Evolutionary conservation across 2,113 vertebrate genomes (phyloP), one percentile per base, ranked within the genome.

Genomic region (Cynoglossus semilaevis): DNA sequence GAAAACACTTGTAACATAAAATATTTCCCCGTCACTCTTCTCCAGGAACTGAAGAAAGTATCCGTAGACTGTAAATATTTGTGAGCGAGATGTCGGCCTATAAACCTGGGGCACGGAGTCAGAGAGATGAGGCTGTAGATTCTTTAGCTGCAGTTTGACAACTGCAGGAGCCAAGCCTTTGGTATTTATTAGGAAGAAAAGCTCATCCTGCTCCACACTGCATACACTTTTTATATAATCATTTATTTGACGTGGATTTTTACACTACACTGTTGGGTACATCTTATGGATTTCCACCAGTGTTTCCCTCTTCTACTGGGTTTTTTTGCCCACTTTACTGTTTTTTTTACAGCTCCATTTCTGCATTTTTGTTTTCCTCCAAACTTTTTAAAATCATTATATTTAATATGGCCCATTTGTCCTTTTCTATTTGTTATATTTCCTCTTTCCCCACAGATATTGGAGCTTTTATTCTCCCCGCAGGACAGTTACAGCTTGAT

Each of bases 381-480:
- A 17, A 61, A 77, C 76, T 57, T 61, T 59, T 70, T 61, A 38
- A 43, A 65, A 81, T 77, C 69, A 74, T 83, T 81, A 80, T 74
- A 68, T 70, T 83, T 85, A 80, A 85, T 72, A 67, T 56, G 59
- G 70, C 58, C 76, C 78, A 83, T 86, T 84, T 81, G 73, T 82
- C 73, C 71, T 59, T 56, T 67, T 74, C 70, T 72, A 79, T 80
- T 75, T 75, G 65, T 71, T 43, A n/a, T 63, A 68, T 80, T 69
- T n/a, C 54, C 29, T 49, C 63, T 70, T 65, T 51, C 14, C 14
- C 1, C 53, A 43, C 43, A 40, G 37, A 63, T 49, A 78, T 85
- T 77, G 78, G 55, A 50, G 51, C 64, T 43, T 65, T 79, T 74
- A 87, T 72, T 76, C 76, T 76, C 76, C 82, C 82, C 80, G n/a